Conservation (phyloP, 2,888 invertebrate genomes). For the Drosophila cyrtoloma region DNA sequence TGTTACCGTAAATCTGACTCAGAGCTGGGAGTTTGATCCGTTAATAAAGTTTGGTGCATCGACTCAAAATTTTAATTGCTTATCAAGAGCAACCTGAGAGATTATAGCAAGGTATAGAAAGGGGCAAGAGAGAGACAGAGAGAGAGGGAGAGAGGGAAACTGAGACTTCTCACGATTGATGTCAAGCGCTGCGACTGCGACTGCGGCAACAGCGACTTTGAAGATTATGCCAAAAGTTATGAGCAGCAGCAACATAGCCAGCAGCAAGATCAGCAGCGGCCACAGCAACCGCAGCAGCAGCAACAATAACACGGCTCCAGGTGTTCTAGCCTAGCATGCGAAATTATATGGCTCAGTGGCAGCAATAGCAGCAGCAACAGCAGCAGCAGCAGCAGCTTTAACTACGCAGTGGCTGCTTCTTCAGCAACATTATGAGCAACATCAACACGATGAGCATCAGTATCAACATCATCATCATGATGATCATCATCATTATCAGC, state of each 20-base stretch:
- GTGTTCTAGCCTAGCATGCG: slow-evolving; percentile 73
- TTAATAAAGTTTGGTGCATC: slow-evolving; percentile 78
- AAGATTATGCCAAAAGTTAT: slow-evolving; percentile 79
- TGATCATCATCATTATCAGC: slow-evolving; percentile 42
- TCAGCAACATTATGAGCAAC: slow-evolving; percentile 44
- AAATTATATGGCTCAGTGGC: slow-evolving; percentile 75
- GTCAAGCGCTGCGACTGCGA: slow-evolving; percentile 59
- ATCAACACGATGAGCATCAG: slow-evolving; percentile 29
- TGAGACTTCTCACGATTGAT: slow-evolving; percentile 63
- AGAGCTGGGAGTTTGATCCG: slow-evolving; percentile 46
- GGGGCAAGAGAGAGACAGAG: not conserved
- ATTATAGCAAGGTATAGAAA: slow-evolving; percentile 52
- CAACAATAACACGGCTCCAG: slow-evolving; percentile 55
- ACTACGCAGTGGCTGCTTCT: slow-evolving; percentile 70
- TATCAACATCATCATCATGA: slow-evolving; percentile 38
- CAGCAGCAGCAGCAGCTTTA: slow-evolving; percentile 52
- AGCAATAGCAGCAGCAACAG: slow-evolving; percentile 34
- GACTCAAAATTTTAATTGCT: slow-evolving; percentile 75
- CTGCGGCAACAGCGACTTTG: slow-evolving; percentile 69
- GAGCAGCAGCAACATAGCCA: slow-evolving; percentile 45
- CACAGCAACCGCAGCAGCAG: slow-evolving; percentile 9
- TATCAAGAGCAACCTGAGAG: slow-evolving; percentile 65
- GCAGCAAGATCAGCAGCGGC: slow-evolving; percentile 19
- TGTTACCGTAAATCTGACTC: slow-evolving; percentile 66
- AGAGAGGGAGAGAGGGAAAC: slow-evolving; percentile 4